Evolutionary conservation across 1,140 invertebrate genomes (phyloP).

Genomic region (Ceratina japonica): DNA sequence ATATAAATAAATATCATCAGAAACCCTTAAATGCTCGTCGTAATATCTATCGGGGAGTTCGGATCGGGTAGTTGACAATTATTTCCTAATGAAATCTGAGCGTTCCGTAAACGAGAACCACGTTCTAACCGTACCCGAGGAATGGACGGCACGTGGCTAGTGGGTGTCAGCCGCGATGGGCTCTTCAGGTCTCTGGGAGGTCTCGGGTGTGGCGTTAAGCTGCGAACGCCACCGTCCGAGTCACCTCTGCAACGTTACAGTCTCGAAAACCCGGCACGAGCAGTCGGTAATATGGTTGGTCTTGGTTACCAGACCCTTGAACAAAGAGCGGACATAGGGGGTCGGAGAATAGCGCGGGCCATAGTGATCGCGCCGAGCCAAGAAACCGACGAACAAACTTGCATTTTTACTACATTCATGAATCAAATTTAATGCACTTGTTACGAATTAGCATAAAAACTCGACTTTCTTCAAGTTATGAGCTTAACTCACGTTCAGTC

Average conservation of each 20-base stretch:
- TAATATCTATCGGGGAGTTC: too few species aligned
- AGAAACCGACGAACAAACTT: slow-evolving; percentile 67
- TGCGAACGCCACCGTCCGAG: slow-evolving; percentile 69
- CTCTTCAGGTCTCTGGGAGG: slow-evolving; percentile 46
- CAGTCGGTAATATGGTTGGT: slow-evolving; percentile 64
- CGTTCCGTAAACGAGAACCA: slow-evolving; percentile 15
- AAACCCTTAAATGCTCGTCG: too few species aligned
- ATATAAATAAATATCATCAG: too few species aligned
- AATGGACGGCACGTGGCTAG: slow-evolving; percentile 67
- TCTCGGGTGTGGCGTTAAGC: slow-evolving; percentile 74
- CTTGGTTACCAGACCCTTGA: neutral
- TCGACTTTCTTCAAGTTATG: neutral
- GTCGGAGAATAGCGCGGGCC: neutral
- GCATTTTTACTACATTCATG: slow-evolving; percentile 71
- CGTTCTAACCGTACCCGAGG: slow-evolving; percentile 61
- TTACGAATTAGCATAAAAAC: neutral
- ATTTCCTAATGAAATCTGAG: neutral
- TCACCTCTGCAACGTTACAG: neutral
- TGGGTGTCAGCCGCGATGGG: slow-evolving; percentile 61
- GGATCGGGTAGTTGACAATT: too few species aligned
- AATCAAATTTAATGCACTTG: slow-evolving; percentile 39
- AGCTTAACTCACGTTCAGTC: neutral
- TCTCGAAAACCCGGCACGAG: too few species aligned
- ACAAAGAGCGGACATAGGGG: slow-evolving; percentile 24
- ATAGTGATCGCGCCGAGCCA: slow-evolving; percentile 27